These are phyloP conservation scores for Phania funesta DNA, from an alignment of 2,888 invertebrate genomes.

Conservation along the genomic window DNA sequence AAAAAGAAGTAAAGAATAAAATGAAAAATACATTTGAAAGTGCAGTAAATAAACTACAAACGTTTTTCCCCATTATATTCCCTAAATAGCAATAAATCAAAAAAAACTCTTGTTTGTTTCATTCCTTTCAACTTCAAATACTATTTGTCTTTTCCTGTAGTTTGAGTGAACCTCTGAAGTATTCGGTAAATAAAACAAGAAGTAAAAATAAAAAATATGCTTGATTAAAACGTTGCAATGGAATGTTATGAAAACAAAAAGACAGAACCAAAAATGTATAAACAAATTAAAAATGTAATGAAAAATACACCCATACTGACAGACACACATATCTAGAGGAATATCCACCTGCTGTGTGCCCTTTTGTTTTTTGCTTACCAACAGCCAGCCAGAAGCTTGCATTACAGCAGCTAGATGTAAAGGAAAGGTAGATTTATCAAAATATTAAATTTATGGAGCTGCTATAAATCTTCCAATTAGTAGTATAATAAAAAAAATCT, in stretches of 20 bases:
- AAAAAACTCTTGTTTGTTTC: conserved; percentile 50
- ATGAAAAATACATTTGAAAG: neutral
- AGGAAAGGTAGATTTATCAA: conserved; percentile 48
- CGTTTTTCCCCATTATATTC: conserved; percentile 47
- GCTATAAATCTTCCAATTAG: conserved; percentile 6
- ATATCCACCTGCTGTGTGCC: too few species aligned
- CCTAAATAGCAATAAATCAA: conserved; percentile 60
- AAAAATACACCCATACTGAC: neutral
- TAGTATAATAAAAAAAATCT: neutral
- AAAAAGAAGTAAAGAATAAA: neutral
- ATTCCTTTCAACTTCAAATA: conserved; percentile 3
- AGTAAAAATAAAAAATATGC: conserved; percentile 9
- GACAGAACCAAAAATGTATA: neutral
- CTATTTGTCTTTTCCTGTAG: conserved; percentile 21
- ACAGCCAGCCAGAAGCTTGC: neutral
- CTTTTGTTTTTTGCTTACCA: neutral
- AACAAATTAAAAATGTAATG: conserved; percentile 31
- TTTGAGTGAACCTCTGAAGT: too few species aligned
- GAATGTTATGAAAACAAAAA: conserved; percentile 9
- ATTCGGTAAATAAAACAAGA: conserved; percentile 36
- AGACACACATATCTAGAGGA: neutral
- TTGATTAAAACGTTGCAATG: conserved; percentile 52
- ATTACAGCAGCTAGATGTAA: conserved; percentile 12
- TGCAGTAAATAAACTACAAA: conserved; percentile 45
- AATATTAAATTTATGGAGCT: conserved; percentile 35